Evolutionary conservation across 2,113 vertebrate genomes (phyloP), one percentile per base, ranked within the genome.

Genomic region (Drymodes brunneopygia): DNA sequence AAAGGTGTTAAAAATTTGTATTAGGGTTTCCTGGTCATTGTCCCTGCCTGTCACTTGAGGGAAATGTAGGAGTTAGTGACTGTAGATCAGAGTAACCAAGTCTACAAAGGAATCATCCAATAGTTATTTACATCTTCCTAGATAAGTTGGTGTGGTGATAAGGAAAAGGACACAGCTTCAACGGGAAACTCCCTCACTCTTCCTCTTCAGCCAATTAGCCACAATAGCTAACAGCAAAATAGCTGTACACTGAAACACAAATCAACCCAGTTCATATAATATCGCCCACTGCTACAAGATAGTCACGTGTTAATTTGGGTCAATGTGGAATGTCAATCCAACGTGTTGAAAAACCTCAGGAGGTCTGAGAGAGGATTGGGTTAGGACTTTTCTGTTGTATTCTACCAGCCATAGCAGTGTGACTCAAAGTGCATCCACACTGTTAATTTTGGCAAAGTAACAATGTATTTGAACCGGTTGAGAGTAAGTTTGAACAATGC

Each of bases 231-330:
- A 48, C 10, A 47, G 42, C 38, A 81, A 85, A 91, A 50, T 10
- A 60, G 4, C 36, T 79, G n/a, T 79, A 21, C 11, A 22, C 17
- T 53, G 73, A 47, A 80, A 54, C 28, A 65, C 9, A 61, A n/a
- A 72, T n/a, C 25, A 36, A 65, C 4, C 42, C 0, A 5, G 28
- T 50, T 93, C 27, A 24, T 54, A 4, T 40, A 31, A 60, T 14
- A 28, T 80, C 0, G 0, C 29, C 7, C 31, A n/a, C n/a, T 61
- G 51, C 50, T 65, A n/a, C 0, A 3, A 85, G 42, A 27, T 7
- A 40, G 45, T 53, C 16, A 7, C 13, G 6, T 29, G 5, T 56
- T 78, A 36, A 58, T 67, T 61, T 84, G 27, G 81, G 29, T 77
- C 29, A 28, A 8, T 36, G 40, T 42, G 53, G 88, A 91, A 72